Base-by-base conservation (phyloP, 2,113 vertebrate species). In the Hippocampus comes region DNA sequence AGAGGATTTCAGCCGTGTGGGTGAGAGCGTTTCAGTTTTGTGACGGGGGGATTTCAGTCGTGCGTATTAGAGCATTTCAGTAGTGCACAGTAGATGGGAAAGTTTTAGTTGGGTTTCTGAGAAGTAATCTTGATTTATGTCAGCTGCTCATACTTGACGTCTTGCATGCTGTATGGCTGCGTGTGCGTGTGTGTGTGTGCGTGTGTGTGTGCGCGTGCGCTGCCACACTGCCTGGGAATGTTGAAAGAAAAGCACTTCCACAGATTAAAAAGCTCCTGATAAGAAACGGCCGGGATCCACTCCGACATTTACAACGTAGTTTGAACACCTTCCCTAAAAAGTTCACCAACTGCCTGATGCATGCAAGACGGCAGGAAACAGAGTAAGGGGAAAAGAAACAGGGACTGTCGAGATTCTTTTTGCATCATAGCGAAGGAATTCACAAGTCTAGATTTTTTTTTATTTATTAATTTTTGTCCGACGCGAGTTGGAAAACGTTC, bases 391-490 rank as follows among this genome's bases (percentile, higher is more conserved):
- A 41, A 63, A 56, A 42, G 53, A 60, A 67, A 67, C 15, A 70
- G 46, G 2, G 21, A 53, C 66, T 72, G 71, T 46, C 61, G 73
- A 86, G 86, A 74, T 81, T 82, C 72, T 72, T 42, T 57, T 90
- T 89, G 88, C 90, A 87, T 91, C 89, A 90, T 64, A 60, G 75
- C 55, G 77, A 79, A 87, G 70, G 90, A 91, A 91, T 91, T 85
- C 71, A 42, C 70, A 73, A 77, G 71, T 87, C 82, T 81, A 89
- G 82, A 84, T 78, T 82, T 82, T 51, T 51, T 51, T 49, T 49
- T 15, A 3, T 46, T 46, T 53, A 9, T n/a, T 5, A 27, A 4
- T 34, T n/a, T n/a, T n/a, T 12, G 69, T 63, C 71, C 46, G 20
- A 71, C 55, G 53, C 17, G 27, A 14, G 6, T 34, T 20, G 27